Evolutionary conservation across 2,888 invertebrate genomes (phyloP), one percentile per base, ranked within the genome.

Genomic region (Drosophila dives): DNA sequence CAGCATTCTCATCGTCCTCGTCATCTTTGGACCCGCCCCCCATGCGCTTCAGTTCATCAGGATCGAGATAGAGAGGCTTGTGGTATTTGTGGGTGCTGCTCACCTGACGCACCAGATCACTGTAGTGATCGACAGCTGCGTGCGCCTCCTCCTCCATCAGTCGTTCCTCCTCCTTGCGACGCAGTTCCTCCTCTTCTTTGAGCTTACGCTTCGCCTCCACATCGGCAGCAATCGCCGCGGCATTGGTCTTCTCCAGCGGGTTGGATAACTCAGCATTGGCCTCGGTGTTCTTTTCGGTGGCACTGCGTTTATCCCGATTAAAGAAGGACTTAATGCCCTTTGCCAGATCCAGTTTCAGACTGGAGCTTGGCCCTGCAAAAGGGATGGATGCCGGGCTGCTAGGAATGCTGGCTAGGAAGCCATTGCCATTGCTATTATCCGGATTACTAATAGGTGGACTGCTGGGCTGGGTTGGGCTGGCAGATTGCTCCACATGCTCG

Each of bases 41-140:
- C 79, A 95, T 94, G 70, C 94, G 94, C 86, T 94, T 95, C 58
- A 95, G 91, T 65, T 95, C 95, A 64, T 95, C 95, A 8, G 95
- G 94, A 80, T 95, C 95, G 29, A 95, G 93, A 81, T 95, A 95
- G 48, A 95, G 91, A 0, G 94, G 94, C 15, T 94, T 93, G 48
- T 91, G 91, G 60, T 91, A 91, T 54, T 93, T 90, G 10, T 93
- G 91, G 20, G 93, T 93, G 65, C 93, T 93, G 17, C 96, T 95
- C 83, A 95, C 95, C 90, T 95, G 96, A 83, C 95, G 95, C 2
- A 97, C 96, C 76, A 97, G 95, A 90, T 96, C 97, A 23, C 96
- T 96, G 85, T 97, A 97, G 90, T 97, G 96, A 93, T 96, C 96
- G 20, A 96, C 96, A 0, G 96, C 95, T 0, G 95, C 95, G 91